Evolutionary conservation across 2,797 vertebrate species (phyloP), one percentile per base, ranked within the genome.

Genomic region (Sebastes aleutianus): DNA sequence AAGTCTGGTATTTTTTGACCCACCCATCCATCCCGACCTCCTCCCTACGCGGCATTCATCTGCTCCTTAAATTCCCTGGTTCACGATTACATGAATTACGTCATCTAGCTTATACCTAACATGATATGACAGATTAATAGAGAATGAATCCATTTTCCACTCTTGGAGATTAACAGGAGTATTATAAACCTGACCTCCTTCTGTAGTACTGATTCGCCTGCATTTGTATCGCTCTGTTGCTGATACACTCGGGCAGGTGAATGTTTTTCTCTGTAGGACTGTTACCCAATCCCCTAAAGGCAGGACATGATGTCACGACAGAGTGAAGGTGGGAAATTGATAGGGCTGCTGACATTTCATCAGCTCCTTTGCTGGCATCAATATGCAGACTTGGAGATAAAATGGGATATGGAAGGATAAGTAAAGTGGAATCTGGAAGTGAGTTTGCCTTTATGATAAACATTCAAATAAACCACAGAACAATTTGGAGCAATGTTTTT

Each of bases 281-380:
- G 88, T 83, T 22, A 85, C 43, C 74, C 70, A 82, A 82, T 82
- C 80, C 58, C 16, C 36, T 16, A 10, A 56, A 29, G 18, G 70
- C 82, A 70, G 74, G 66, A 32, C 53, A 1, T 81, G 76, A 88
- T 68, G 80, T 85, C 80, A 90, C 10, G 1, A 65, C 36, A n/a
- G 29, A 62, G 69, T 13, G 34, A 78, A 72, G 82, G 80, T 72
- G 76, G 86, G 70, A 87, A 85, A 12, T 10, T 34, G 84, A 90
- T 85, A 76, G 2, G 71, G 29, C 62, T 31, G 54, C 70, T 84
- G 59, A 10, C 27, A 31, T 85, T 87, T 76, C 84, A 79, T n/a
- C 1, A 16, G 5, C 68, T 70, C 29, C 54, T 74, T 9, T 6
- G 1, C 36, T 34, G 11, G 4, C 58, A 54, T 70, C 9, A 26